Conservation (phyloP, 2,888 invertebrate species). For the Syrista parreyssii region DNA sequence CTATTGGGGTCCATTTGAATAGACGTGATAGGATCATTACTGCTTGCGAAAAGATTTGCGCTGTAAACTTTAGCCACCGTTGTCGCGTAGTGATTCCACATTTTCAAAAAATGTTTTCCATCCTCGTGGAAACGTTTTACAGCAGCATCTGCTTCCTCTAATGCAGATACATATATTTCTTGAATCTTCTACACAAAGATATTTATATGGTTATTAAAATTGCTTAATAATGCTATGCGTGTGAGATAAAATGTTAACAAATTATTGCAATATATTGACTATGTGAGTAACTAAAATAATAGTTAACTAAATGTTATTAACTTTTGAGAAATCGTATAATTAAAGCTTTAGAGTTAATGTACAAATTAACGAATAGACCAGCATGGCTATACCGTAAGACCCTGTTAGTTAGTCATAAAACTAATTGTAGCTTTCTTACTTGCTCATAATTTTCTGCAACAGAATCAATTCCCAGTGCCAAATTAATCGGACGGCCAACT, state of each 20-base stretch:
- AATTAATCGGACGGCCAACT: neutral
- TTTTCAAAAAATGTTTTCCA: conserved; percentile 21
- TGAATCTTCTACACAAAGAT: conserved; percentile 8
- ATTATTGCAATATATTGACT: neutral
- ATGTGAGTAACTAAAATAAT: neutral
- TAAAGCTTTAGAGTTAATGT: neutral
- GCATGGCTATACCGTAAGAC: neutral
- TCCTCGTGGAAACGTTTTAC: conserved; percentile 17
- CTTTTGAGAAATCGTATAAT: neutral
- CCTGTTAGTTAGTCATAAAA: neutral
- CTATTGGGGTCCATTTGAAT: conserved; percentile 1
- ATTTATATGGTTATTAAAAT: neutral
- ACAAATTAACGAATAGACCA: neutral
- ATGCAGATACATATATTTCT: conserved; percentile 1
- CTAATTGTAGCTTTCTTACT: neutral
- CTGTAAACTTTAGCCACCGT: conserved; percentile 24
- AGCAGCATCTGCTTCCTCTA: conserved; percentile 18
- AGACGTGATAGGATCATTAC: neutral
- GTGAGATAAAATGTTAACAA: neutral
- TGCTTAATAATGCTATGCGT: neutral
- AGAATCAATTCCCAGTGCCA: neutral
- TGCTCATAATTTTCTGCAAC: conserved; percentile 1
- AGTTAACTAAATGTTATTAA: neutral
- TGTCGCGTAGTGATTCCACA: conserved; percentile 17
- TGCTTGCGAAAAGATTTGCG: conserved; percentile 14